These are phyloP conservation scores for Phyllostomus discolor DNA, from an alignment of 2,113 vertebrate species.

Conservation along the genomic window DNA sequence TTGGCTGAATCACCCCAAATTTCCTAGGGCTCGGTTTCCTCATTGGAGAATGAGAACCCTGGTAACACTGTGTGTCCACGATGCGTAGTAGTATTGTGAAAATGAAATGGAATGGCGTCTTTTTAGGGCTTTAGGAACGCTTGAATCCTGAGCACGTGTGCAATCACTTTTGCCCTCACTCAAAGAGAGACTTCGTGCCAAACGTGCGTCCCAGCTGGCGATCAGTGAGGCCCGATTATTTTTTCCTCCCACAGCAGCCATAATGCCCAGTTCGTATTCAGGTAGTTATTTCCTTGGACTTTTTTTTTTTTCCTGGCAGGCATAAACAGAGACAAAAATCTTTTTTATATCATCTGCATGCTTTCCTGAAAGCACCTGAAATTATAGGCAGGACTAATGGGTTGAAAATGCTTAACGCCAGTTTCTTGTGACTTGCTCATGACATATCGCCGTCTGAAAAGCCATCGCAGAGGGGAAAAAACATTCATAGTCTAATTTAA, in stretches of 20 bases:
- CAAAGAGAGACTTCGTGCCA: background rate
- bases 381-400: constrained; percentile 76
- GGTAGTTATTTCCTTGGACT: constrained; percentile 65
- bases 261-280: constrained; percentile 21
- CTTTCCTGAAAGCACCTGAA: constrained; percentile 68
- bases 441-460: constrained; percentile 74
- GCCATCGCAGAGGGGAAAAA: constrained; percentile 67
- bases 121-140: background rate
- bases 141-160: background rate
- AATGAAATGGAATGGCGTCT: constrained; percentile 5
- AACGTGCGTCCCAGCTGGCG: background rate
- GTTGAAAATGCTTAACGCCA: constrained; percentile 67
- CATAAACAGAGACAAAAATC: constrained; percentile 60
- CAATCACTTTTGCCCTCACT: background rate
- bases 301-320: background rate
- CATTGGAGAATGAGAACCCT: background rate
- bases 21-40: background rate
- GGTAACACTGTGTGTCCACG: background rate
- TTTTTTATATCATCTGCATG: constrained; percentile 45
- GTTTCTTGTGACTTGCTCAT: constrained; percentile 64
- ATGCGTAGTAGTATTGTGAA: background rate
- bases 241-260: background rate
- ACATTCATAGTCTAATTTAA: constrained; percentile 80
- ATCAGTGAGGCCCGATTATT: background rate
- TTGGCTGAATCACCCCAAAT: background rate